Evolutionary conservation across 1,140 invertebrate genomes (phyloP), one percentile per base, ranked within the genome.

Genomic region (Hyposmocoma kahamanoa): DNA sequence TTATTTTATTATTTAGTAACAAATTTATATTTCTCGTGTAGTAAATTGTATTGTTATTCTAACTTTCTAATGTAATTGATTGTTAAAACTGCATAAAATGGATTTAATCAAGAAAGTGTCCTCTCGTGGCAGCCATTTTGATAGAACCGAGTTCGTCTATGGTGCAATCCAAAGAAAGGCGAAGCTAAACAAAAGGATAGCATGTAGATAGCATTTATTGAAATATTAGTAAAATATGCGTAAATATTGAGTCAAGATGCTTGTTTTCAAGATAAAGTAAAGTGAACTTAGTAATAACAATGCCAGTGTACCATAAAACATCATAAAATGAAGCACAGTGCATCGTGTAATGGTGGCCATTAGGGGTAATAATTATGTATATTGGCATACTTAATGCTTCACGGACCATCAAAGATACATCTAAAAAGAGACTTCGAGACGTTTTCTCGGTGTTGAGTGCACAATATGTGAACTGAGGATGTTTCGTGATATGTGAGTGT

Each of bases 271-370:
- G 22, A 55, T 60, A 62, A 38, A 50, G 47, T 48, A 63, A 57
- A 68, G 60, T 72, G 72, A 67, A 45, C 44, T 46, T 53, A 50
- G 48, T 53, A 62, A 43, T 68, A 67, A 54, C 45, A 57, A 51
- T 46, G 49, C 34, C 44, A 52, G 57, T 67, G 63, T 69, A 63
- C 55, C 44, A 55, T 56, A 62, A 34, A 67, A 67, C 60, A 69
- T 63, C 59, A 36, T 70, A 73, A 73, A 72, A 75, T 78, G 75
- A 80, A 76, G 68, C 62, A 70, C 72, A 81, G 81, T 84, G 80
- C 76, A 75, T 76, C 72, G 74, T 84, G 82, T 84, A 84, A 84
- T 85, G 84, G 84, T 84, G 82, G 84, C 84, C 84, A 87, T 87
- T 85, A 84, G 58, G 63, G 76, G 67, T 56, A 83, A 82, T 83